Evolutionary conservation across 2,113 vertebrate genomes (phyloP).

Genomic region (Paedocypris sp.): DNA sequence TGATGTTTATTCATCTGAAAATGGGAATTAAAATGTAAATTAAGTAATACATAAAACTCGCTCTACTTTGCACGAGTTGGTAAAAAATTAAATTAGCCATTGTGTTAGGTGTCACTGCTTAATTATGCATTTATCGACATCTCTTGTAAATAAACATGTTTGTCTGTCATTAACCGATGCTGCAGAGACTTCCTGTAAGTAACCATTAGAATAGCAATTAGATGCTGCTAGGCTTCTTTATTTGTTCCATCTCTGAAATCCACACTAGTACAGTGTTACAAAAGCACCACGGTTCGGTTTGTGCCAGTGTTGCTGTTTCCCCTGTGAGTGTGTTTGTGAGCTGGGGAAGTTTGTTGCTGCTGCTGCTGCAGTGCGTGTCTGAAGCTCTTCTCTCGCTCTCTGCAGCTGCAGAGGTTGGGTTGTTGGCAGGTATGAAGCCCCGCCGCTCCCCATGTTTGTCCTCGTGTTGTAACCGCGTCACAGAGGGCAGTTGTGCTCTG

Average conservation of each 20-base stretch:
- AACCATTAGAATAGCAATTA: conserved; percentile 9
- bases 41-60: too few relatives aligned
- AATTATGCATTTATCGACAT: too few relatives aligned
- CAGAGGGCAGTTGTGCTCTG: not conserved
- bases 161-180: conserved; percentile 29
- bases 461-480: conserved; percentile 4
- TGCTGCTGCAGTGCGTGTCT: conserved; percentile 14
- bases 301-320: too few relatives aligned
- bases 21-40: too few relatives aligned
- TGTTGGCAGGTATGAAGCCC: conserved; percentile 38
- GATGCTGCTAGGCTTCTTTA: not conserved
- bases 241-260: not conserved
- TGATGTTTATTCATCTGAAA: too few relatives aligned
- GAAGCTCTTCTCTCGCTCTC: conserved; percentile 35
- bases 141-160: conserved; percentile 1
- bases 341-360: not conserved
- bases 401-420: conserved; percentile 41
- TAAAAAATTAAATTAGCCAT: too few relatives aligned
- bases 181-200: conserved; percentile 35
- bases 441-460: conserved; percentile 12
- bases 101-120: too few relatives aligned
- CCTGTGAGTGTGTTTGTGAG: not conserved
- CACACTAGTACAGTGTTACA: too few relatives aligned
- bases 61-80: too few relatives aligned
- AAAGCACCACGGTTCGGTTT: too few relatives aligned